A percentile compares a stretch with the other conserved stretches of the same genome.
Conservation (phyloP, 1,140 invertebrate species). For the Drosophila pachea region DNA sequence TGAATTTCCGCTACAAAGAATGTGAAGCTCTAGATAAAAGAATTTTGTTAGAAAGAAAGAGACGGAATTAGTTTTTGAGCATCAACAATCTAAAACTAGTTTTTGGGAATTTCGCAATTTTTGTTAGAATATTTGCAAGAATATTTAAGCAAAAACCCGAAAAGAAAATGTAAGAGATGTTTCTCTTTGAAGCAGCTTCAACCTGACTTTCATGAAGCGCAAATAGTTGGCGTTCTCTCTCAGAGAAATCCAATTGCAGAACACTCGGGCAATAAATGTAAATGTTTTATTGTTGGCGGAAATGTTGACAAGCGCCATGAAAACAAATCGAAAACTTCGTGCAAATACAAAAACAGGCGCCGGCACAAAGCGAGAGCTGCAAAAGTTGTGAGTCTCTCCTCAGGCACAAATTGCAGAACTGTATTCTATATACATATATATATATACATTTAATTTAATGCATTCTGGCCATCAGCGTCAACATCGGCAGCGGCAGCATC, state of each 20-base stretch:
- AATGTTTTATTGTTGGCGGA: slow-evolving; percentile 37
- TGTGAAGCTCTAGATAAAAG: too few relatives aligned
- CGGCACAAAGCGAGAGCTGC: slow-evolving; percentile 34
- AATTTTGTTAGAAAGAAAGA: too few relatives aligned
- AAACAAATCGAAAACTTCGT: slow-evolving; percentile 68
- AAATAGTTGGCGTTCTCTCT: too few relatives aligned
- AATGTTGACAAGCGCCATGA: slow-evolving; percentile 66
- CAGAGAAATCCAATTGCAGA: neutral
- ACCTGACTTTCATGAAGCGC: too few relatives aligned
- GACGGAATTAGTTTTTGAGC: too few relatives aligned
- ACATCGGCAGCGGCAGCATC: slow-evolving; percentile 19
- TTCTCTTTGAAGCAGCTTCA: too few relatives aligned
- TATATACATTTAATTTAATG: slow-evolving; percentile 67
- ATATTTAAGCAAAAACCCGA: too few relatives aligned
- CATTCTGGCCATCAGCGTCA: slow-evolving; percentile 53
- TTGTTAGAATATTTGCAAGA: too few relatives aligned
- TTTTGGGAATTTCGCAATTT: too few relatives aligned
- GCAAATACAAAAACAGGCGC: slow-evolving; percentile 49
- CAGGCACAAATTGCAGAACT: slow-evolving; percentile 32
- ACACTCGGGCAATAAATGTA: slow-evolving; percentile 4
- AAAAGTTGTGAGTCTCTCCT: slow-evolving; percentile 23
- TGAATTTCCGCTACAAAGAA: neutral
- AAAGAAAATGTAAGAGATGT: too few relatives aligned
- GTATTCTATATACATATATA: slow-evolving; percentile 54
- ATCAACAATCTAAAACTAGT: too few relatives aligned